phyloP scores from a whole-genome alignment of 1,140 invertebrate genomes.

The Octopus sinensis region DNA sequence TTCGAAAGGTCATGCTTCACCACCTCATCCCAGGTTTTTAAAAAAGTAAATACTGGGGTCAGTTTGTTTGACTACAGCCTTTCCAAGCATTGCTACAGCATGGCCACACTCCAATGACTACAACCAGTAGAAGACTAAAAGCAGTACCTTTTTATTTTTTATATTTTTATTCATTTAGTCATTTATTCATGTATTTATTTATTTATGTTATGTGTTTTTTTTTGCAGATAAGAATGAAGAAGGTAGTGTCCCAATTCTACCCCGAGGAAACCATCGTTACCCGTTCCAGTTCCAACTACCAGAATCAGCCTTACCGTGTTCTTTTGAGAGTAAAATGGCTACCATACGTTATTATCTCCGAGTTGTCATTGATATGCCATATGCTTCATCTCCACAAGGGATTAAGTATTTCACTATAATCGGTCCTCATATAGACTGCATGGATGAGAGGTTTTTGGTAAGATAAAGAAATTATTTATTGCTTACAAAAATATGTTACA shows the following conservation, averaged over 20 bases:
- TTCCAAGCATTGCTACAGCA: no score
- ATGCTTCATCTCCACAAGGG: constrained; percentile 78
- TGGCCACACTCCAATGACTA: no score
- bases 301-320: constrained; percentile 75
- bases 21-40: no score
- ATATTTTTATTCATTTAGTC: background rate
- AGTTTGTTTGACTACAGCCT: no score
- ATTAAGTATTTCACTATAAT: constrained; percentile 84
- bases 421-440: constrained; percentile 80
- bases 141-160: background rate
- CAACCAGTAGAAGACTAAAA: no score
- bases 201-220: background rate
- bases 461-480: constrained; percentile 22
- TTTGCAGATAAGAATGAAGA: constrained; percentile 66
- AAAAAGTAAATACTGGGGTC: no score
- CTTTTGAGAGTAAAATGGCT: constrained; percentile 76
- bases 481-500: no score
- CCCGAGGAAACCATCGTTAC: constrained; percentile 73
- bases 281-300: constrained; percentile 77
- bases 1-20: no score
- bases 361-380: constrained; percentile 77
- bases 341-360: constrained; percentile 78
- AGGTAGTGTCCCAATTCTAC: constrained; percentile 71
- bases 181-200: background rate
- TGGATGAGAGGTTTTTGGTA: constrained; percentile 82